Base-by-base conservation (phyloP, 2,113 vertebrate species). In the Penelope pileata region DNA sequence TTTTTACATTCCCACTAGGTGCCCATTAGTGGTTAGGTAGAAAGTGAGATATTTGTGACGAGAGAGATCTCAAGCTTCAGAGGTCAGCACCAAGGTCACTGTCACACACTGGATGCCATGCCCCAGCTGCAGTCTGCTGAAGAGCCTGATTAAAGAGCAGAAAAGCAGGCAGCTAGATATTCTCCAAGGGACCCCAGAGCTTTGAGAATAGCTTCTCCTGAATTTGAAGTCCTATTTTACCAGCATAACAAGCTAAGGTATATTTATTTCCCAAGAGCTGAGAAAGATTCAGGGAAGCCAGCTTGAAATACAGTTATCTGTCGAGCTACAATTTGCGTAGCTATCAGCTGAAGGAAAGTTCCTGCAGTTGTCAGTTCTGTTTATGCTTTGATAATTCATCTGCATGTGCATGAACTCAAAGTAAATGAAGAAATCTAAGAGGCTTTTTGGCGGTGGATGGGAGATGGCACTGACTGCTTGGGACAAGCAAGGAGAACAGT, bases 11-110 rank as follows among this genome's bases (percentile, higher is more conserved):
- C 89, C 60, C 94, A 60, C 73, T 56, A 82, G 91, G 83, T 36
- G 77, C 77, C 89, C 64, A 58, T 91, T 94, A 94, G 67, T 8
- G 69, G 50, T 56, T 24, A 76, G 74, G 34, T 3, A 77, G 23
- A 91, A 91, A 94, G 70, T 12, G 85, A 22, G 36, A 1, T 85
- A 62, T 80, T 63, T 80, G 74, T 86, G 69, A 91, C 3, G 10
- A 60, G 63, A 88, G n/a, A 84, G 32, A 78, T 15, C 13, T 26
- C 38, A 40, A 68, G 73, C 59, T 90, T 34, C 16, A 74, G 47
- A 78, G 90, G 80, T 90, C 80, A 95, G 76, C 74, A n/a, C 23
- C 56, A 86, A 92, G 94, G 94, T 91, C 86, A 77, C 19, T 58
- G 16, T 36, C 42, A 66, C 72, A 67, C 38, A 70, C 34, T 66